These are phyloP conservation scores for Drosophila paucipuncta DNA, from an alignment of 2,888 invertebrate genomes.

Conservation along the genomic window DNA sequence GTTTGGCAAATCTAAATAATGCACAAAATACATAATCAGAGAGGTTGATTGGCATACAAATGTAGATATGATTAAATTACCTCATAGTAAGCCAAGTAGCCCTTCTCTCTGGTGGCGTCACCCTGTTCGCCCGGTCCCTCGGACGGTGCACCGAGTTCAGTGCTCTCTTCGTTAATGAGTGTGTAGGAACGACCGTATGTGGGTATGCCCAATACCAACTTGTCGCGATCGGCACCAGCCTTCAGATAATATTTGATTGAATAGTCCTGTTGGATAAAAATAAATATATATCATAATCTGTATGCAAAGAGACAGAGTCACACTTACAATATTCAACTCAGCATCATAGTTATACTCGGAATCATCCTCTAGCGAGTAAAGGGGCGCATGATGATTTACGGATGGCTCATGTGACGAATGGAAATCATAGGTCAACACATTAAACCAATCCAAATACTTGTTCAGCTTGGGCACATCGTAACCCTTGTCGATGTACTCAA, in stretches of 20 bases:
- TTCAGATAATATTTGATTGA: slow-evolving; percentile 93
- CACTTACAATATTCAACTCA: slow-evolving; percentile 94
- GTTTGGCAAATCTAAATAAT: slow-evolving; percentile 92
- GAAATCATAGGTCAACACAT: slow-evolving; percentile 95
- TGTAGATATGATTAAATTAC: slow-evolving; percentile 85
- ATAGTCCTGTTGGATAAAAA: slow-evolving; percentile 88
- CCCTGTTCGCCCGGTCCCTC: slow-evolving; percentile 97
- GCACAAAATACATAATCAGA: background rate
- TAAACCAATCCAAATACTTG: slow-evolving; percentile 96
- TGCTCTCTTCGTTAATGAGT: slow-evolving; percentile 93
- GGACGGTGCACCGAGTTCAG: slow-evolving; percentile 94
- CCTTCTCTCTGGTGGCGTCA: slow-evolving; percentile 95
- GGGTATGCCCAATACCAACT: slow-evolving; percentile 94
- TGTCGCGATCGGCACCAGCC: slow-evolving; percentile 91
- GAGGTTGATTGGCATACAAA: background rate
- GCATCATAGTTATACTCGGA: slow-evolving; percentile 95
- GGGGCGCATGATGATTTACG: slow-evolving; percentile 95
- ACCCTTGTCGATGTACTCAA: slow-evolving; percentile 96
- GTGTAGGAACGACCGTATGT: slow-evolving; percentile 96
- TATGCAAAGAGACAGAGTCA: background rate
- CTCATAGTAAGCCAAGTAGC: slow-evolving; percentile 97
- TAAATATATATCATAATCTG: background rate
- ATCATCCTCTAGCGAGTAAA: slow-evolving; percentile 90
- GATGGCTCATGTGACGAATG: slow-evolving; percentile 96
- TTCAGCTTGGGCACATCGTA: slow-evolving; percentile 95